Percentiles rank a stretch among this genome's conserved stretches.
These are phyloP conservation scores for Drosophila diplacantha DNA, from an alignment of 2,888 invertebrate genomes.

Conservation along the genomic window DNA sequence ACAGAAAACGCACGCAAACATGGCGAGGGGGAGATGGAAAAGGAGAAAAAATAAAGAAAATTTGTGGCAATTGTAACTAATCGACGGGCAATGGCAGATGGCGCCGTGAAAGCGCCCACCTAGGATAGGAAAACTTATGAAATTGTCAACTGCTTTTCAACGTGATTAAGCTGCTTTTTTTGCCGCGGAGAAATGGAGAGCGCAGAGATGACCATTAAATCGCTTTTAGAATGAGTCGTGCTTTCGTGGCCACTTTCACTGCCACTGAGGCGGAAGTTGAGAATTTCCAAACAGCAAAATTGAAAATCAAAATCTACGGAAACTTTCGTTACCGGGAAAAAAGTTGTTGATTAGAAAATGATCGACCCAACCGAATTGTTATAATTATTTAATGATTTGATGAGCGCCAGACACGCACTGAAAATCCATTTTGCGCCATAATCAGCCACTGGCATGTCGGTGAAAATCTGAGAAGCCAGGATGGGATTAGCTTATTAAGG, in stretches of 20 bases:
- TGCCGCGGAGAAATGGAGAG: slow-evolving; percentile 34
- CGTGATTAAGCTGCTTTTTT: slow-evolving; percentile 60
- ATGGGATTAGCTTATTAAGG: slow-evolving; percentile 21
- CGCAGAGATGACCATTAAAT: slow-evolving; percentile 52
- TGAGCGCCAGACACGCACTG: slow-evolving; percentile 31
- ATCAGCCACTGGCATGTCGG: slow-evolving; percentile 19
- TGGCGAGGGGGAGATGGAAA: slow-evolving; percentile 14
- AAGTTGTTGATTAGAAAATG: slow-evolving; percentile 63
- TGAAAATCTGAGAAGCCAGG: slow-evolving; percentile 14
- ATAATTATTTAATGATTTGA: slow-evolving; percentile 53
- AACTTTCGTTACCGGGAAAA: slow-evolving; percentile 46
- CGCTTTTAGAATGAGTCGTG: slow-evolving; percentile 57
- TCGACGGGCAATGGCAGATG: slow-evolving; percentile 50
- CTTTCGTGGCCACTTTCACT: slow-evolving; percentile 56
- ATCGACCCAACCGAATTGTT: slow-evolving; percentile 24
- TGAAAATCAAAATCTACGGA: slow-evolving; percentile 30
- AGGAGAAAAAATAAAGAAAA: slow-evolving; percentile 40
- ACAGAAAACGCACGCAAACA: slow-evolving; percentile 53
- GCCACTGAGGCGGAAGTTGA: slow-evolving; percentile 36
- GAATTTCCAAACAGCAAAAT: slow-evolving; percentile 32
- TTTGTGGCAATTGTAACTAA: slow-evolving; percentile 71
- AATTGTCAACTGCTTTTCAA: slow-evolving; percentile 69
- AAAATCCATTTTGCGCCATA: slow-evolving; percentile 1
- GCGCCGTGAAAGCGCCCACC: slow-evolving; percentile 66
- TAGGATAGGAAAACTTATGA: slow-evolving; percentile 60